These are phyloP conservation scores for Therioaphis trifolii DNA, from an alignment of 2,888 invertebrate species.

Conservation along the genomic window DNA sequence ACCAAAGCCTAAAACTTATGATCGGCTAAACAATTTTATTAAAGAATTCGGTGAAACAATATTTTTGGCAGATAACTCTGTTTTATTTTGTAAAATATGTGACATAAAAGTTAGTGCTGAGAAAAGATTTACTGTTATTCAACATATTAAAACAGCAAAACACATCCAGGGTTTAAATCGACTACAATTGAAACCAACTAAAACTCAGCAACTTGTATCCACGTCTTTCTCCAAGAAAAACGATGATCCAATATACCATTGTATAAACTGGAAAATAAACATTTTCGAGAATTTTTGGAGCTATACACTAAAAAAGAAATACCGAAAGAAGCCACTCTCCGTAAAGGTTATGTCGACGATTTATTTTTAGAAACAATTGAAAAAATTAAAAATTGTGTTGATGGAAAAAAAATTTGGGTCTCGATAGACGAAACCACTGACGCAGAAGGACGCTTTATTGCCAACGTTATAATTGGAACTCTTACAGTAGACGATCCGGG, in stretches of 20 bases:
- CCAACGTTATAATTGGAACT: constrained; percentile 52
- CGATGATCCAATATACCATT: not conserved
- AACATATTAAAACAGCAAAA: constrained; percentile 34
- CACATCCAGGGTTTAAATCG: constrained; percentile 25
- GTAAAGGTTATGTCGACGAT: constrained; percentile 25
- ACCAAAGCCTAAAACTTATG: constrained; percentile 18
- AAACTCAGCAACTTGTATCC: too few species aligned
- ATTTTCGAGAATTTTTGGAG: constrained; percentile 38
- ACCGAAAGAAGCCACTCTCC: too few species aligned
- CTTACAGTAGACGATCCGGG: constrained; percentile 22
- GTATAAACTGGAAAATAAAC: constrained; percentile 28
- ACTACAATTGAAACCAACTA: too few species aligned
- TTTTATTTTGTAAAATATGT: constrained; percentile 1
- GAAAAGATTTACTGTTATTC: constrained; percentile 43
- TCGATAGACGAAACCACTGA: constrained; percentile 28
- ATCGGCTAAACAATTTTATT: constrained; percentile 33
- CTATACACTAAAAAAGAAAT: constrained; percentile 23
- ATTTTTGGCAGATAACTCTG: too few species aligned
- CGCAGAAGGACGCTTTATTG: too few species aligned
- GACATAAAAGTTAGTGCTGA: constrained; percentile 36
- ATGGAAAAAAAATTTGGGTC: constrained; percentile 37
- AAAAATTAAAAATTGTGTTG: constrained; percentile 37
- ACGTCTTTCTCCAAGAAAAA: too few species aligned
- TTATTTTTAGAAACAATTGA: constrained; percentile 38
- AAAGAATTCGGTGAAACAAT: constrained; percentile 14